phyloP scores from a whole-genome alignment of 2,113 vertebrate genomes.

The Nycticryphes semicollaris region DNA sequence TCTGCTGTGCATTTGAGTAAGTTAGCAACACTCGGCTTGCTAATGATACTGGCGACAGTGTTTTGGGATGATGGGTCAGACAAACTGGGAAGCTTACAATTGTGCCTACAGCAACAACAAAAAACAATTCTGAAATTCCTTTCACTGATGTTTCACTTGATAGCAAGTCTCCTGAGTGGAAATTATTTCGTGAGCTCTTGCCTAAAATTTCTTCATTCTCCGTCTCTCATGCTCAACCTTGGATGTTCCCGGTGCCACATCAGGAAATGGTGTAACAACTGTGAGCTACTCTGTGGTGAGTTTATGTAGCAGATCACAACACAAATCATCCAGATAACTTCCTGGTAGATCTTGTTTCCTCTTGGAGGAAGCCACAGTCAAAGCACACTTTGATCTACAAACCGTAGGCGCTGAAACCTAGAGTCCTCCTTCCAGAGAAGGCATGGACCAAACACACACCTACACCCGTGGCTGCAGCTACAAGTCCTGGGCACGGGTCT shows the following conservation, averaged over 20 bases:
- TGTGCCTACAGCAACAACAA: background rate
- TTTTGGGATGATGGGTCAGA: conserved; percentile 60
- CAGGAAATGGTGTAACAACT: background rate
- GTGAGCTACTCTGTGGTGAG: background rate
- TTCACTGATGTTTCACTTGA: conserved; percentile 10
- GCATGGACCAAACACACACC: background rate
- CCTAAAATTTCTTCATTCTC: background rate
- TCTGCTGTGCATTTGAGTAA: conserved; percentile 65
- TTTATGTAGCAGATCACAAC: conserved; percentile 25
- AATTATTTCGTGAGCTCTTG: conserved; percentile 11
- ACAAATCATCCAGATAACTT: conserved; percentile 53
- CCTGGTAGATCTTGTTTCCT: conserved; percentile 43
- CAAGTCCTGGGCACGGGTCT: background rate
- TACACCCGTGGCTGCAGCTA: background rate
- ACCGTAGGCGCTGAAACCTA: background rate
- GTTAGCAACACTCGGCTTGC: conserved; percentile 66
- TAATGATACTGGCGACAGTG: conserved; percentile 60
- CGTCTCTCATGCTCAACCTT: background rate
- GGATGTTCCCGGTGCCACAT: background rate
- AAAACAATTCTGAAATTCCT: background rate
- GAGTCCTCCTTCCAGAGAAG: background rate
- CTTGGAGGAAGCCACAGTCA: conserved; percentile 46
- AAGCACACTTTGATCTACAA: conserved; percentile 8
- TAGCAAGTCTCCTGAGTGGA: background rate
- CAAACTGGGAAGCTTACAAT: conserved; percentile 46